Evolutionary conservation across 2,888 invertebrate species (phyloP).

Genomic region (Deilephila elpenor): DNA sequence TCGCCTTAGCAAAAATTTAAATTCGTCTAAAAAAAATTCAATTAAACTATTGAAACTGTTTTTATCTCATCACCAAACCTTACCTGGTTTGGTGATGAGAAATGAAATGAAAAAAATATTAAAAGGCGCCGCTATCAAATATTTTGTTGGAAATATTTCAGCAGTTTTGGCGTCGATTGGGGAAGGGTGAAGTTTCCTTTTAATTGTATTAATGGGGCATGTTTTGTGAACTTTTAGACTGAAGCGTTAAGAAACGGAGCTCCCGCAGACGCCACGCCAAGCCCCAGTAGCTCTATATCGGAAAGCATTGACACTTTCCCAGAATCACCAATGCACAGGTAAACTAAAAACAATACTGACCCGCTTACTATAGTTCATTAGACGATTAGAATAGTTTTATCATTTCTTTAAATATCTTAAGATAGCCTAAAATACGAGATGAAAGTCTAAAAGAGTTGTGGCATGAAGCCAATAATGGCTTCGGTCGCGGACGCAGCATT

Average conservation of each 20-base stretch:
- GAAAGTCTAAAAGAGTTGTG: constrained; percentile 62
- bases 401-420: constrained; percentile 45
- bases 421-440: constrained; percentile 61
- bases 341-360: constrained; percentile 45
- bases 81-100: too few species aligned
- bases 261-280: constrained; percentile 91
- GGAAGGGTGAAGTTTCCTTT: constrained; percentile 23
- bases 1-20: neutral
- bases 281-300: constrained; percentile 95
- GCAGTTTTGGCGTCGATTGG: neutral
- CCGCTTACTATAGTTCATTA: constrained; percentile 51
- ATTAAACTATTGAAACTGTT: neutral
- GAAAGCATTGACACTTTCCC: constrained; percentile 96
- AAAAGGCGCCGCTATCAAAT: neutral
- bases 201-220: constrained; percentile 13
- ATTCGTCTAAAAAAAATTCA: neutral
- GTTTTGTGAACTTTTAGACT: constrained; percentile 60
- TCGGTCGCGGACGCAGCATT: constrained; percentile 62
- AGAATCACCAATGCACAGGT: constrained; percentile 94
- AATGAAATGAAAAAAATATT: neutral
- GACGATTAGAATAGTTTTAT: constrained; percentile 41
- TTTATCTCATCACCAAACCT: too few species aligned
- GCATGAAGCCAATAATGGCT: constrained; percentile 72
- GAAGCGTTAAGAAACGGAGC: constrained; percentile 85
- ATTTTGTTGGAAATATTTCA: neutral